phyloP scores from a whole-genome alignment of 2,797 vertebrate genomes.

The Liasis olivaceus region DNA sequence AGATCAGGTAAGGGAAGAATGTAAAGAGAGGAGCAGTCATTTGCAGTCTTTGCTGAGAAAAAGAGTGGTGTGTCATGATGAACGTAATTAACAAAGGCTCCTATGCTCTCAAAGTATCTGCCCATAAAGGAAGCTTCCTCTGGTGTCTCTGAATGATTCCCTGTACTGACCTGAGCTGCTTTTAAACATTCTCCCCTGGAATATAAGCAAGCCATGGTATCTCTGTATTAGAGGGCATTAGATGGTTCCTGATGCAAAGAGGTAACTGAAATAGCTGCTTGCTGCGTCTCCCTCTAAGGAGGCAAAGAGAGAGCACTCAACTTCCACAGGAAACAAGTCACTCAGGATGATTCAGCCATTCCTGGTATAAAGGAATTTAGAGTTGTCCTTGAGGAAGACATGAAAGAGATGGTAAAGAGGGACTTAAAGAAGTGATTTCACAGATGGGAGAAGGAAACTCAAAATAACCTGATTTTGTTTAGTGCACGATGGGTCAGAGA shows the following conservation, averaged over 20 bases:
- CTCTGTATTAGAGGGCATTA: background rate
- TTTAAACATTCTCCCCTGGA: background rate
- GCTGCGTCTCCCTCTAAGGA: background rate
- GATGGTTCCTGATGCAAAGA: background rate
- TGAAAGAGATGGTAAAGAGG: background rate
- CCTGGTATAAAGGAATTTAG: background rate
- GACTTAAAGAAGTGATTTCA: background rate
- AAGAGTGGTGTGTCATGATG: background rate
- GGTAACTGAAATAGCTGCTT: background rate
- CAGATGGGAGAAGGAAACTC: background rate
- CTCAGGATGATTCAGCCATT: background rate
- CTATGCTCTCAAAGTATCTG: background rate
- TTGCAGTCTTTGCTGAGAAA: background rate
- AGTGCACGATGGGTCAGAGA: background rate
- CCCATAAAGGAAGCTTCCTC: background rate
- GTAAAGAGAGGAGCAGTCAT: background rate
- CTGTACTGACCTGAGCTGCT: background rate
- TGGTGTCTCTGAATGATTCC: background rate
- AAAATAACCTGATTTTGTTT: background rate
- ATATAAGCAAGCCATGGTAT: background rate
- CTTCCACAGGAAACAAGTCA: background rate
- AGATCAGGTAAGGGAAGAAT: background rate
- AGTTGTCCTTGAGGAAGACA: background rate
- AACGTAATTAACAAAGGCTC: background rate
- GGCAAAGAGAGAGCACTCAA: background rate